Evolutionary conservation across 2,113 vertebrate species (phyloP), one percentile per base, ranked within the genome.

Genomic region (Sander vitreus): DNA sequence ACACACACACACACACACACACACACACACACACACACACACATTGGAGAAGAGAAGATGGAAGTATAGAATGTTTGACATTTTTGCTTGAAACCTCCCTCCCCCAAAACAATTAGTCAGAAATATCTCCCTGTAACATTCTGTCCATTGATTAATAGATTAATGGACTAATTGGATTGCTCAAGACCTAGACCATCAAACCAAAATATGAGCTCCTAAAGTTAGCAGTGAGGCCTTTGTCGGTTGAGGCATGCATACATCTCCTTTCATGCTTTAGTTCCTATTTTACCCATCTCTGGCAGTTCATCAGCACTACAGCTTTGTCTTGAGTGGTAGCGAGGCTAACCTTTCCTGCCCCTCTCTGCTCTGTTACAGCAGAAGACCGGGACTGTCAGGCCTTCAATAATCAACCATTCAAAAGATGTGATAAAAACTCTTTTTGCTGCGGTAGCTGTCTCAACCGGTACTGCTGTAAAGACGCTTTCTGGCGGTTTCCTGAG

Each of bases 371-470:
- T 33, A 18, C 81, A 93, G 68, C 76, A 6, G 60, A 12, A 1
- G 36, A 60, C 0, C 0, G 0, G 0, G 3, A 88, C 21, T 96
- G 95, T 60, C 0, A 63, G 0, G 0, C 27, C 18, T 95, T 91
- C 79, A 6, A 0, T 0, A 79, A 80, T 0, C 0, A 11, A 21
- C 2, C 0, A 0, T 0, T 0, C 1, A 0, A 81, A 11, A 0
- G 0, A 0, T 96, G 95, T 11, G 39, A 43, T 11, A 43, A 0
- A 0, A 0, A 0, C 0, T 0, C 0, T 0, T 92, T 73, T 76
- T 96, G 95, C 23, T 96, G 95, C 67, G 95, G 95, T 1, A 0
- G 0, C 45, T 96, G 95, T 68, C 0, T 0, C 0, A 0, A n/a
- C 0, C 88, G 93, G 89, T 45, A 60, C n/a, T 96, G 95, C 86